Evolutionary conservation across 2,113 vertebrate genomes (phyloP).

Genomic region (Grantiella picta): DNA sequence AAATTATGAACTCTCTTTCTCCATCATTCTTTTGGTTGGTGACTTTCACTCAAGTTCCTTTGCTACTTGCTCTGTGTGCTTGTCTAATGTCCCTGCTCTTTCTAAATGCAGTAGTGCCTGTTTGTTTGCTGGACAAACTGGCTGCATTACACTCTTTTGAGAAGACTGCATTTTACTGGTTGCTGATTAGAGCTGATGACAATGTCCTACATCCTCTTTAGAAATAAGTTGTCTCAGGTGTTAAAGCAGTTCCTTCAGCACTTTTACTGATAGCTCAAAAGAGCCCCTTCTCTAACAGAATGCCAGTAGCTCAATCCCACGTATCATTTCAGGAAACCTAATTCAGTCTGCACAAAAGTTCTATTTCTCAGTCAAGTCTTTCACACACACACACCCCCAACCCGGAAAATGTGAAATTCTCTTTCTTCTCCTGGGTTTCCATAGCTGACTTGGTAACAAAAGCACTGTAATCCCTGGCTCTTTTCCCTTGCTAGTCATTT

Average conservation of each 20-base stretch:
- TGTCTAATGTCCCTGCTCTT: neutral
- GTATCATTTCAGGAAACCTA: neutral
- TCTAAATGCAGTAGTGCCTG: neutral
- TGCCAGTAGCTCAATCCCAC: neutral
- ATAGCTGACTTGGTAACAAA: neutral
- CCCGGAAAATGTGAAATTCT: neutral
- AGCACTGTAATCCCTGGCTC: neutral
- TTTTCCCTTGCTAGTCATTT: neutral
- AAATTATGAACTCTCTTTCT: conserved; percentile 58
- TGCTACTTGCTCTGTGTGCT: neutral
- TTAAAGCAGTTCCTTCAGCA: neutral
- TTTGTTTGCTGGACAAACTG: neutral
- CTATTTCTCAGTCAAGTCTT: neutral
- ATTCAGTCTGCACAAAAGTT: neutral
- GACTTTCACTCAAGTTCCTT: neutral
- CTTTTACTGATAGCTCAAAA: neutral
- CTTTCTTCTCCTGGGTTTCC: neutral
- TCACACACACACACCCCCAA: rapidly evolving
- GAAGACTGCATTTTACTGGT: neutral
- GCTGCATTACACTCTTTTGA: neutral
- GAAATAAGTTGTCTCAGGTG: neutral
- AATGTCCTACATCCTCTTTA: neutral
- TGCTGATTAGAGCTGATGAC: neutral
- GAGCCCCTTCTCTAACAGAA: neutral
- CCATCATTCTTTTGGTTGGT: conserved; percentile 12